Conservation (phyloP, 2,797 vertebrate species). For the Fratercula arctica region DNA sequence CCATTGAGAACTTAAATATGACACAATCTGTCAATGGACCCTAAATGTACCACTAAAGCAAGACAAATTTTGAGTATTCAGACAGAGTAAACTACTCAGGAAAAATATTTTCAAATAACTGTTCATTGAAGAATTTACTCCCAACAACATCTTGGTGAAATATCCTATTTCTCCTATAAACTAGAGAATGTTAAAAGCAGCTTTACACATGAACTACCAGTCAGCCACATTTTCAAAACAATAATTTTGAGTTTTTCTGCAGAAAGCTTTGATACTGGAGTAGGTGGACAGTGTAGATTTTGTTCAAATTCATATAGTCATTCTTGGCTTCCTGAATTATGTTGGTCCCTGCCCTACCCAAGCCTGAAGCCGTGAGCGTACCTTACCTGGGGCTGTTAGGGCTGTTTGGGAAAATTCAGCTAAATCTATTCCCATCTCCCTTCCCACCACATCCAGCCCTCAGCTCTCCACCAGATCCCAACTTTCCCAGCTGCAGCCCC, state of each 20-base stretch:
- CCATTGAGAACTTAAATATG: background rate
- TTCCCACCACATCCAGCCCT: background rate
- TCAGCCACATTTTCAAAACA: background rate
- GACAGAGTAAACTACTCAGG: background rate
- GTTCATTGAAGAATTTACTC: background rate
- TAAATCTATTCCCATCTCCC: rapidly evolving
- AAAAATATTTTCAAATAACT: background rate
- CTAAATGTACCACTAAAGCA: background rate
- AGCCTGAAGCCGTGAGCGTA: rapidly evolving
- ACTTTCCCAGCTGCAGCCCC: rapidly evolving
- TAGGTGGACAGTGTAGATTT: rapidly evolving
- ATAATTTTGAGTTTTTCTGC: background rate
- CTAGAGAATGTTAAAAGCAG: background rate
- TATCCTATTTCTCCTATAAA: background rate
- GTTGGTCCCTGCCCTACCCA: background rate
- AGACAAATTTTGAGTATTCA: background rate
- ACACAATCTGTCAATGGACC: background rate
- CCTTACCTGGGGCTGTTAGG: background rate
- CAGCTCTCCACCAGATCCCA: background rate
- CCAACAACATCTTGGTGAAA: background rate
- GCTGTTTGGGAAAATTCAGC: background rate
- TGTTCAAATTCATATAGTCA: rapidly evolving
- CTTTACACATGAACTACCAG: background rate
- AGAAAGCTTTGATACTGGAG: background rate
- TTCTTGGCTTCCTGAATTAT: background rate